Base-by-base conservation (phyloP, 2,797 vertebrate species). In the Aselliscus stoliczkanus region DNA sequence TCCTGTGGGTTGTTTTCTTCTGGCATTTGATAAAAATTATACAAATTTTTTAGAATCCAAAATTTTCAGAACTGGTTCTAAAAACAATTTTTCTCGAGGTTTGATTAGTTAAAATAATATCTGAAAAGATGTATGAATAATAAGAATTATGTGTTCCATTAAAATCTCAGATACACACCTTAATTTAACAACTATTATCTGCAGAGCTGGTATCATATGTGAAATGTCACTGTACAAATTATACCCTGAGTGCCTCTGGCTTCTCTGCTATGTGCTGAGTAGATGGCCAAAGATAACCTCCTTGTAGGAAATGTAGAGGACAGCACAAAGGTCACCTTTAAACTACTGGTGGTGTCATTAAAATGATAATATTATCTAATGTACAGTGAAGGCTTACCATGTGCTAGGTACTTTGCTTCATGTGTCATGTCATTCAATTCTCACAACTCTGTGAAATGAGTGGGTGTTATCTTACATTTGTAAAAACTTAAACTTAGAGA, bases 1-100 rank as follows among this genome's bases (percentile, higher is more conserved):
- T 29, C 8, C 12, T 39, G 15, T 58, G 76, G 47, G n/a, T 20
- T 65, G 13, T 84, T 42, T 89, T 91, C 9, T 83, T 80, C 60
- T 27, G 47, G 7, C n/a, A 69, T 70, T 80, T 64, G 31, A 39
- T 37, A 60, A 92, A 62, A 87, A 95, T 47, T 72, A 92, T 47
- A 42, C 54, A 82, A 88, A 20, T 65, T 15, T 50, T 50, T 50
- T 93, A 88, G 39, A 10, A 37, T 58, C 69, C 31, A 42, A 31
- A 52, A 70, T 96, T 93, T 60, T 92, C 34, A 73, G 31, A 37
- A 18, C 29, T 95, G n/a, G 9, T 84, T 89, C 42, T 65, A 52
- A 94, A 89, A 82, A n/a, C 7, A 76, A 5, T 73, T 58, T 86
- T 88, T 93, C 34, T 81, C 64, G 84, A 93, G 89, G 58, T 50